phyloP scores from a whole-genome alignment of 2,797 vertebrate genomes.

The Sebastes aleutianus region DNA sequence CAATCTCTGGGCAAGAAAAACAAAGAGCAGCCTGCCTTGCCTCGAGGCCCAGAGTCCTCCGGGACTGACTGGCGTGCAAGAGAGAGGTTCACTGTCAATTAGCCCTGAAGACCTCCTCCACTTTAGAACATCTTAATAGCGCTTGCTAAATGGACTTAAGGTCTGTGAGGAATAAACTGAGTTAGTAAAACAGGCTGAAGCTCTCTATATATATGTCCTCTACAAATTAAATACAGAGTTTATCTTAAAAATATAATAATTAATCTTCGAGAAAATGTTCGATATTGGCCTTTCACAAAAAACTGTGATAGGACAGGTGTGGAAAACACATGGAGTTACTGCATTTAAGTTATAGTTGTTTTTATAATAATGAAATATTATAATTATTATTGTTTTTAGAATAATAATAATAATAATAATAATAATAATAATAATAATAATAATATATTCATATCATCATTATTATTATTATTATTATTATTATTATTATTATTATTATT shows the following conservation, averaged over 20 bases:
- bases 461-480: not conserved
- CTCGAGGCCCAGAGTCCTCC: constrained; percentile 67
- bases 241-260: not conserved
- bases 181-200: not conserved
- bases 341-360: not conserved
- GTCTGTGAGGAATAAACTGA: constrained; percentile 10
- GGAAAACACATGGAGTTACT: not conserved
- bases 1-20: constrained; percentile 66
- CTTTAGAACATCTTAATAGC: constrained; percentile 53
- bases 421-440: too few species aligned
- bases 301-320: not conserved
- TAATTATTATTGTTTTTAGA: not conserved
- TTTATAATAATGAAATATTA: not conserved
- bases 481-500: not conserved
- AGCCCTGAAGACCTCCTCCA: constrained; percentile 63
- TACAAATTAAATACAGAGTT: not conserved
- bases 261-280: not conserved
- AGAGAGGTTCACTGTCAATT: constrained; percentile 75
- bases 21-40: constrained; percentile 65
- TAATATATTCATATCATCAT: too few species aligned
- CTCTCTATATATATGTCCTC: not conserved
- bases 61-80: constrained; percentile 84
- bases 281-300: not conserved
- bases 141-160: constrained; percentile 45
- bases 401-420: too few species aligned